These are phyloP conservation scores for Thereuonema tuberculata DNA, from an alignment of 1,140 invertebrate species.

Conservation along the genomic window DNA sequence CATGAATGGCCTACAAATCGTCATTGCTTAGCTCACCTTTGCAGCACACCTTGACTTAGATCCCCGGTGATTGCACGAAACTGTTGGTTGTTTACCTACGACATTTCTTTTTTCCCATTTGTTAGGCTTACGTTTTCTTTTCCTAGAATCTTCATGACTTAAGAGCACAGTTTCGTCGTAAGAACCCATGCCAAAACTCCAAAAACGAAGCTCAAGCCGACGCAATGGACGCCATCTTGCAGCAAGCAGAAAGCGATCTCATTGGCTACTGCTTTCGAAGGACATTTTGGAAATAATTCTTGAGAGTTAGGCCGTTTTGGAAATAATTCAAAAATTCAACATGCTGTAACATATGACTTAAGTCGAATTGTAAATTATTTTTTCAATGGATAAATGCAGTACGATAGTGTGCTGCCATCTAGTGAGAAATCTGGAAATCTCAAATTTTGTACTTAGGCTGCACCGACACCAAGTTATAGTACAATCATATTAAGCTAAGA, in stretches of 20 bases:
- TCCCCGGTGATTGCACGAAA: background rate
- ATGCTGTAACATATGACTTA: background rate
- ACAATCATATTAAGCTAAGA: too few relatives aligned
- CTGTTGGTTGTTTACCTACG: background rate
- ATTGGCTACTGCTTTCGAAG: background rate
- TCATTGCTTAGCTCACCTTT: too few relatives aligned
- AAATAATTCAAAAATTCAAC: background rate
- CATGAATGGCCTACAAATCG: too few relatives aligned
- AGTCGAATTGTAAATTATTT: background rate
- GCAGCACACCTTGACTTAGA: background rate
- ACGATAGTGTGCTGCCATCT: background rate
- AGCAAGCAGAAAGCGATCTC: background rate
- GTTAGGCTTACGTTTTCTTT: background rate
- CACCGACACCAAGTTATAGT: too few relatives aligned
- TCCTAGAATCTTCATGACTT: background rate
- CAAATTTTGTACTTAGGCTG: background rate
- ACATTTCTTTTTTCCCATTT: background rate
- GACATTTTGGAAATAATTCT: too few relatives aligned
- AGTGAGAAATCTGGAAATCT: background rate
- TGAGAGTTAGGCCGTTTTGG: background rate
- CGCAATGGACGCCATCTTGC: background rate
- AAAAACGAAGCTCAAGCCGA: background rate
- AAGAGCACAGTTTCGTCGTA: background rate
- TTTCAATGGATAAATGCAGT: background rate
- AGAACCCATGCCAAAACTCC: background rate